Percentiles rank a stretch among this genome's conserved stretches.
phyloP scores from a whole-genome alignment of 2,888 invertebrate species.

The Hermodice carunculata region DNA sequence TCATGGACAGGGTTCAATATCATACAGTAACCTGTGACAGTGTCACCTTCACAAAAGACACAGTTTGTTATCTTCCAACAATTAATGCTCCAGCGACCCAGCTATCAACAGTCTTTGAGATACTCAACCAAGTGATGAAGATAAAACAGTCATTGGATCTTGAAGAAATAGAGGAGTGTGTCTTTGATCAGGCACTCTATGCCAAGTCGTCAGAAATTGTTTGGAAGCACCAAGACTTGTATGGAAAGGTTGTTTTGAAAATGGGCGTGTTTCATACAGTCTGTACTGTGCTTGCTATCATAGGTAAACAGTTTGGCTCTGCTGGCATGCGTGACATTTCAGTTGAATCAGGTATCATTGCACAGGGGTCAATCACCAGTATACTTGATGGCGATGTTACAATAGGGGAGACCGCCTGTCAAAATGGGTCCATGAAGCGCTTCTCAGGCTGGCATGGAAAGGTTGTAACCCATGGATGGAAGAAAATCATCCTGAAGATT shows the following conservation, averaged over 20 bases:
- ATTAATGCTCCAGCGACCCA: constrained; percentile 31
- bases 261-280: constrained; percentile 39
- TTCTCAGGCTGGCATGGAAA: constrained; percentile 30
- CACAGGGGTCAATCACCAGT: constrained; percentile 33
- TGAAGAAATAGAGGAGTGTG: constrained; percentile 14
- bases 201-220: constrained; percentile 40
- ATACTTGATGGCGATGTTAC: constrained; percentile 29
- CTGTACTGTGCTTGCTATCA: constrained; percentile 32
- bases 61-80: constrained; percentile 25
- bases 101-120: constrained; percentile 21
- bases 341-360: constrained; percentile 38
- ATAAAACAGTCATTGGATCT: constrained; percentile 20
- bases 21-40: constrained; percentile 5
- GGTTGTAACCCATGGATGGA: constrained; percentile 18
- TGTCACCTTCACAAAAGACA: constrained; percentile 16
- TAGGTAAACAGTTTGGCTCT: constrained; percentile 38
- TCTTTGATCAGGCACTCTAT: constrained; percentile 41
- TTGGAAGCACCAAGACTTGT: constrained; percentile 30
- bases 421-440: constrained; percentile 38
- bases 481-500: constrained; percentile 6
- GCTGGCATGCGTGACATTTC: constrained; percentile 38
- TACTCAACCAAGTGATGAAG: constrained; percentile 18
- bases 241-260: constrained; percentile 26
- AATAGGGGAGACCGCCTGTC: constrained; percentile 19
- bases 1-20: constrained; percentile 39